Conservation (phyloP, 2,797 vertebrate species). For the Megalops cyprinoides region DNA sequence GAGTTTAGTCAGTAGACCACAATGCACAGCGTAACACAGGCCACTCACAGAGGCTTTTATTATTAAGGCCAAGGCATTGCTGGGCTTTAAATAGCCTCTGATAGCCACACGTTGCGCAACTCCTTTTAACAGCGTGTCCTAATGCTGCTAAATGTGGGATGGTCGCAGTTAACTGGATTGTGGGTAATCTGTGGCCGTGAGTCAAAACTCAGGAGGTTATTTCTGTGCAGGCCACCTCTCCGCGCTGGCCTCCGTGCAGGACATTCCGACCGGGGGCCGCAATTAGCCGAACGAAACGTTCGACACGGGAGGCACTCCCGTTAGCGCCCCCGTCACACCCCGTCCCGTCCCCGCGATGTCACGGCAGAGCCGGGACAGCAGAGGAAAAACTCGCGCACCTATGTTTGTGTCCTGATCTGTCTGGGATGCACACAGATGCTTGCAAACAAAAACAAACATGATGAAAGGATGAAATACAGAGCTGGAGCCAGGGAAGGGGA, state of each 20-base stretch:
- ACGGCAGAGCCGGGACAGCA: background rate
- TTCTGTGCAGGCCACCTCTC: background rate
- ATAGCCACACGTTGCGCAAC: conserved; percentile 35
- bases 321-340: too few species aligned
- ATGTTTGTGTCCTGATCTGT: background rate
- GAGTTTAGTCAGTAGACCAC: conserved; percentile 54
- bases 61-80: conserved; percentile 7
- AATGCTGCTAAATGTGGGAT: conserved; percentile 38
- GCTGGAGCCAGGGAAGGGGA: too few species aligned
- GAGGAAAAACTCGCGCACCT: background rate
- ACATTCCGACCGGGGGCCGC: background rate
- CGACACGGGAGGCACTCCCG: background rate
- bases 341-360: background rate
- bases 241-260: background rate
- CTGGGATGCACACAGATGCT: too few species aligned
- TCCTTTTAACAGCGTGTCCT: conserved; percentile 25
- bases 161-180: conserved; percentile 32
- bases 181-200: conserved; percentile 33
- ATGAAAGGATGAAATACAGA: too few species aligned
- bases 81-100: conserved; percentile 34
- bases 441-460: too few species aligned
- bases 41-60: conserved; percentile 33
- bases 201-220: conserved; percentile 3
- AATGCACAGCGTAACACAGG: conserved; percentile 31
- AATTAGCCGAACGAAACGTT: background rate